Base-by-base conservation (phyloP, 2,888 invertebrate genomes). In the Napeogenes inachia region DNA sequence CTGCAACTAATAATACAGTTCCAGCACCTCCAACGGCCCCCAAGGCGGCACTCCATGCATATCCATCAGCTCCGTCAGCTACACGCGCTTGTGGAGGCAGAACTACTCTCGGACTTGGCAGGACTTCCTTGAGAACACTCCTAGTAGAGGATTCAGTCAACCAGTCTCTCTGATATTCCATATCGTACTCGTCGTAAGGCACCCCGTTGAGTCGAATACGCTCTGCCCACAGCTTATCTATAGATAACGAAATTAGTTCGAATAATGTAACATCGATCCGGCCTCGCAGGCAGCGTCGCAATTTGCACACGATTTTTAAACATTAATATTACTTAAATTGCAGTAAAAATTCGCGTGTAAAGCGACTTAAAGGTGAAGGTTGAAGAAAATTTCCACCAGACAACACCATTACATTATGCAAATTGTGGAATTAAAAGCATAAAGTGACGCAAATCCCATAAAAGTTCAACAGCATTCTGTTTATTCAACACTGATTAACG, bases 141-240 rank as follows among this genome's bases (percentile, higher is more conserved):
- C 67, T 63, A 33, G 64, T 61, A 13, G 70, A 60, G 12, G 70
- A 57, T 46, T 63, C 67, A 13, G 47, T 65, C 5, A 71, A 70
- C 74, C 72, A 72, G 63, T 73, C 66, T 59, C 69, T 70, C 61
- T 73, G 70, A 62, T 70, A 70, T 53, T 75, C 72, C 62, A 73
- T 64, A 45, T 65, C 63, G 66, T 70, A 67, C 67, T 78, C 72
- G 64, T 80, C 78, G 83, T 82, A 77, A 71, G 78, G 77, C 73
- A 76, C 78, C 75, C 75, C 79, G 70, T 73, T 71, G 73, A 73
- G 75, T 72, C 75, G 75, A 64, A 75, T 76, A 71, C 79, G 75
- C 69, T 79, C 80, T 76, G 78, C 77, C 87, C 87, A 82, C 79
- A 73, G 81, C 82, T 89, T 89, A 89, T 89, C 89, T 88, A 78